These are phyloP conservation scores for Timandra comae DNA, from an alignment of 2,888 invertebrate species.

Conservation along the genomic window DNA sequence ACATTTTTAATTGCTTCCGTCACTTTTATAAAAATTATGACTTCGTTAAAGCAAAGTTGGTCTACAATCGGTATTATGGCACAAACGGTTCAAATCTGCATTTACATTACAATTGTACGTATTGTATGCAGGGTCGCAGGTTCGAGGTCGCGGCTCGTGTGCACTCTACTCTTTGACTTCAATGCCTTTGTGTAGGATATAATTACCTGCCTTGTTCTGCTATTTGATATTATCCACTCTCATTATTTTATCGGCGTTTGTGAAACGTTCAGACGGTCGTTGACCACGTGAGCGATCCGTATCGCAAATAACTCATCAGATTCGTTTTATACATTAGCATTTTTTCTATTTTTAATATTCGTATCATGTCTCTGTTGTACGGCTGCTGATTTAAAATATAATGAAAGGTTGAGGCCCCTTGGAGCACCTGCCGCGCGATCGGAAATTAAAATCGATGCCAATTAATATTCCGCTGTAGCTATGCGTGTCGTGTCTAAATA, in stretches of 20 bases:
- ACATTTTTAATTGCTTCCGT: constrained; percentile 1
- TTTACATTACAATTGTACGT: constrained; percentile 66
- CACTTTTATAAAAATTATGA: background rate
- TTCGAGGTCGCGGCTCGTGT: constrained; percentile 60
- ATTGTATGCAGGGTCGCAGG: constrained; percentile 65
- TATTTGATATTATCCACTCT: constrained; percentile 11
- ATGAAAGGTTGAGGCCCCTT: constrained; percentile 27
- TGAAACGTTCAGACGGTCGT: constrained; percentile 24
- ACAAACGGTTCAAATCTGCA: constrained; percentile 49
- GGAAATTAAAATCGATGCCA: constrained; percentile 37
- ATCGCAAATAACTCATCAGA: constrained; percentile 14
- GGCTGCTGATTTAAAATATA: constrained; percentile 32
- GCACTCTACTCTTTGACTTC: constrained; percentile 35
- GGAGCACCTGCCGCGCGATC: constrained; percentile 35
- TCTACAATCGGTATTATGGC: constrained; percentile 44
- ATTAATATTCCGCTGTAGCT: constrained; percentile 39
- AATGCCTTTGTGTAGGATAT: constrained; percentile 9
- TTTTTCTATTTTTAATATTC: constrained; percentile 31
- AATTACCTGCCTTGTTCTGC: constrained; percentile 18
- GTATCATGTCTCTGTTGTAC: constrained; percentile 30
- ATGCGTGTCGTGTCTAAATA: constrained; percentile 14
- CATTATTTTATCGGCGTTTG: constrained; percentile 20
- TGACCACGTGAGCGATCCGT: constrained; percentile 22
- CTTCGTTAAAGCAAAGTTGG: constrained; percentile 5
- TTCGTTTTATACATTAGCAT: constrained; percentile 19